Percentiles rank a stretch among this genome's conserved stretches.
phyloP scores from a whole-genome alignment of 2,797 vertebrate genomes.

The Scomberomorus guttatus region DNA sequence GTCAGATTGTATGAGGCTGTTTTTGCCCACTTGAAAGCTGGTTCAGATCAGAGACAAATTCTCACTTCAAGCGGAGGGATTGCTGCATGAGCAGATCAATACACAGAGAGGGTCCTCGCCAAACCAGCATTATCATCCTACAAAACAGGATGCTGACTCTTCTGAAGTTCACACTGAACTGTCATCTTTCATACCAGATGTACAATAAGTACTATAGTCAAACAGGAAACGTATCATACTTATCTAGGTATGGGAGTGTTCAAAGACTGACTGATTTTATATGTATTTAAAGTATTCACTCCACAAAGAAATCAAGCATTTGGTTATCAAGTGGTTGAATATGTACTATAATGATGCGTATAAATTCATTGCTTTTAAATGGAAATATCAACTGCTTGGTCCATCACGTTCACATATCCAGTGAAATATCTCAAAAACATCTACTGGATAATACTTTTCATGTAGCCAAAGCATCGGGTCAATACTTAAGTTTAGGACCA shows the following conservation, averaged over 20 bases:
- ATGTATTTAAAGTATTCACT: neutral
- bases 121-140: constrained; percentile 40
- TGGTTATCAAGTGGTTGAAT: neutral
- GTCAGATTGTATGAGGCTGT: constrained; percentile 63
- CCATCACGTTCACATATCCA: too few relatives aligned
- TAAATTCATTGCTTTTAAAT: too few relatives aligned
- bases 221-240: neutral
- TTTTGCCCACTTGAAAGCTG: constrained; percentile 64
- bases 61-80: constrained; percentile 52
- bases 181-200: constrained; percentile 16
- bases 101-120: constrained; percentile 28
- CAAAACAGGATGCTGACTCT: constrained; percentile 34
- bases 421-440: too few relatives aligned
- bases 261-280: neutral
- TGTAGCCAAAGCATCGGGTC: too few relatives aligned
- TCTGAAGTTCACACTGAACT: constrained; percentile 51
- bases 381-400: too few relatives aligned
- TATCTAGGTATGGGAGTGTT: neutral
- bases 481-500: neutral
- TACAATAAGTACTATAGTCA: neutral
- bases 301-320: neutral
- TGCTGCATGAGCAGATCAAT: constrained; percentile 70
- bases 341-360: neutral
- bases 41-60: constrained; percentile 64
- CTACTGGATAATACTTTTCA: too few relatives aligned